These are phyloP conservation scores for Myopa tessellatipennis DNA, from an alignment of 2,888 invertebrate species.

Conservation along the genomic window DNA sequence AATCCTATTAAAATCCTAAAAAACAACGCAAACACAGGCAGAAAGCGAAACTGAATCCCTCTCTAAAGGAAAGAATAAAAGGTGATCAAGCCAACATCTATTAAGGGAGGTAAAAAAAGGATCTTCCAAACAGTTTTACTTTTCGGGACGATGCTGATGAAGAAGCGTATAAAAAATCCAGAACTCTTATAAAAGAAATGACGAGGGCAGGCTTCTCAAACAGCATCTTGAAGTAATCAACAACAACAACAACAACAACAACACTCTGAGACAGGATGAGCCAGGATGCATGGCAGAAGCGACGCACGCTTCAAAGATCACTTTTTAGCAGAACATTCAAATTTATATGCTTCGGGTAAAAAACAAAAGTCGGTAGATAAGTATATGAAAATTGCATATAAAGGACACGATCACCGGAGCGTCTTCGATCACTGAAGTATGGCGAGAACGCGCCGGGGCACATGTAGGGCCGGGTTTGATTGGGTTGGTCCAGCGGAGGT, in stretches of 20 bases:
- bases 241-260: neutral
- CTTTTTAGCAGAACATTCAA: conserved; percentile 1
- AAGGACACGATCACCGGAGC: neutral
- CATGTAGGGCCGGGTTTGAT: neutral
- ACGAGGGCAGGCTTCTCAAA: neutral
- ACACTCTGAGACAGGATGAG: neutral
- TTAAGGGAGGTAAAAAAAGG: conserved; percentile 6
- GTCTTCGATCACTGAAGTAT: too few species aligned
- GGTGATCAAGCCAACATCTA: neutral
- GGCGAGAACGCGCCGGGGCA: neutral
- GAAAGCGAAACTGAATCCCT: neutral
- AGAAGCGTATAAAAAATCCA: neutral
- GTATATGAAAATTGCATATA: neutral
- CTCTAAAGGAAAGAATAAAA: conserved; percentile 34
- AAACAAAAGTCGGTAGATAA: neutral
- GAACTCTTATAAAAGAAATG: neutral
- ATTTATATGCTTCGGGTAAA: neutral
- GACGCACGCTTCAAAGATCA: conserved; percentile 9
- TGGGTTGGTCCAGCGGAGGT: neutral
- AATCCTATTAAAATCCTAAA: conserved; percentile 59
- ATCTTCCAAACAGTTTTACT: conserved; percentile 1
- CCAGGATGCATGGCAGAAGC: neutral
- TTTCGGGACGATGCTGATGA: too few species aligned
- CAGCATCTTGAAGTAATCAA: too few species aligned
- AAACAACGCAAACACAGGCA: conserved; percentile 47